Percentiles rank a stretch among this genome's conserved stretches.
These are phyloP conservation scores for Zaprionus capensis DNA, from an alignment of 1,140 invertebrate species.

Conservation along the genomic window DNA sequence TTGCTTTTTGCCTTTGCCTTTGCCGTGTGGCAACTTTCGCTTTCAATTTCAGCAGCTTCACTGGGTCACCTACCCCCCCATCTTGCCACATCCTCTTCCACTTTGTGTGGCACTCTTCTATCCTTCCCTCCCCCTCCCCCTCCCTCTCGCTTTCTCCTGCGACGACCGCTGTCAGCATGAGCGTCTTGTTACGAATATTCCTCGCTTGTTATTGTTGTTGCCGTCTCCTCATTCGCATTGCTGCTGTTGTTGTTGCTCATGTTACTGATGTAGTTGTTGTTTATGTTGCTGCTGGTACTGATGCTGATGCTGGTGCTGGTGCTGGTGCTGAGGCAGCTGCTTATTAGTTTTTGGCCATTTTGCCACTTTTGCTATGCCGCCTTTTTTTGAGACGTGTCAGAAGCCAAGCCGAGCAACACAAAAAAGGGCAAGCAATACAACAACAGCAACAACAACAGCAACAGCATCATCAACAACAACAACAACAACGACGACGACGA, in stretches of 20 bases:
- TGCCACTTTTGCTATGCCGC: constrained; percentile 20
- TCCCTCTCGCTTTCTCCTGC: constrained; percentile 16
- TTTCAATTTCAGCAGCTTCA: constrained; percentile 27
- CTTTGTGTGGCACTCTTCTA: not conserved
- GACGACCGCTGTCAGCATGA: constrained; percentile 48
- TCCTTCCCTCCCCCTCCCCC: constrained; percentile 10
- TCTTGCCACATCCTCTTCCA: not conserved
- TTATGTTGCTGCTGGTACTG: constrained; percentile 32
- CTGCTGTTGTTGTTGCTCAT: not conserved
- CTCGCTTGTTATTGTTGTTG: not conserved
- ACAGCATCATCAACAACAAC: not conserved
- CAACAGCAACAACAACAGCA: constrained; percentile 17
- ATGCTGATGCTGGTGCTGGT: constrained; percentile 21
- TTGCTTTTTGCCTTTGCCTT: not conserved
- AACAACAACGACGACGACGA: constrained; percentile 15
- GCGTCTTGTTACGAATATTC: constrained; percentile 35
- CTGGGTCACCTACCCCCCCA: not conserved
- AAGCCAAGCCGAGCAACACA: constrained; percentile 18
- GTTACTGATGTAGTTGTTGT: constrained; percentile 19
- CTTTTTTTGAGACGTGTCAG: constrained; percentile 36
- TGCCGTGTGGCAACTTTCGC: constrained; percentile 36
- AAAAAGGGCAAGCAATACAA: constrained; percentile 16
- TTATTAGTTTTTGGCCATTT: constrained; percentile 48
- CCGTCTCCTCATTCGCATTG: not conserved
- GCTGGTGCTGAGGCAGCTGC: constrained; percentile 20